Conservation (phyloP, 2,113 vertebrate genomes). For the Antennarius striatus region DNA sequence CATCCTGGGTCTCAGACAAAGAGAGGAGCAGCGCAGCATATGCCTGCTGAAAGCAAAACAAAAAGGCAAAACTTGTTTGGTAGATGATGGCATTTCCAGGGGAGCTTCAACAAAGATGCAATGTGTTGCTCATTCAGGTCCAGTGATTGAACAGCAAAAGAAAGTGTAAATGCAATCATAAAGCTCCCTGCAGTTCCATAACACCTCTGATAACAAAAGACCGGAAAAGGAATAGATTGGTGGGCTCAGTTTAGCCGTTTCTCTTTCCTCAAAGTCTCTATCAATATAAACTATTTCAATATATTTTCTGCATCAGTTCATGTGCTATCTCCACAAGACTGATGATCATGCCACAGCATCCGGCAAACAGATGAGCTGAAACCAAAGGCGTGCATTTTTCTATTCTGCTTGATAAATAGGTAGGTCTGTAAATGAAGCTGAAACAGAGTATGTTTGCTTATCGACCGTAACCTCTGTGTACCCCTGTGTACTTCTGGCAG, state of each 20-base stretch:
- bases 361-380: slow-evolving; percentile 59
- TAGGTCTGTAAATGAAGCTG: slow-evolving; percentile 41
- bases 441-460: slow-evolving; percentile 47
- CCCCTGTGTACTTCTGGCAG: slow-evolving; percentile 1
- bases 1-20: slow-evolving; percentile 30
- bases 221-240: slow-evolving; percentile 22
- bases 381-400: slow-evolving; percentile 49
- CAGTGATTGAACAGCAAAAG: slow-evolving; percentile 16
- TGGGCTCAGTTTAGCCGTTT: slow-evolving; percentile 16
- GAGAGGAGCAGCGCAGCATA: background rate
- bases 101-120: slow-evolving; percentile 23
- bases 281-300: slow-evolving; percentile 64
- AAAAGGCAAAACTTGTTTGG: slow-evolving; percentile 21
- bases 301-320: slow-evolving; percentile 61
- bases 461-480: slow-evolving; percentile 27
- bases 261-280: slow-evolving; percentile 36
- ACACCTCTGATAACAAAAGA: slow-evolving; percentile 40
- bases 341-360: slow-evolving; percentile 46
- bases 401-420: slow-evolving; percentile 51
- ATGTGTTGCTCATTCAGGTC: background rate
- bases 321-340: slow-evolving; percentile 49
- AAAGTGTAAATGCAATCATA: slow-evolving; percentile 27
- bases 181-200: slow-evolving; percentile 17
- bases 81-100: slow-evolving; percentile 43
- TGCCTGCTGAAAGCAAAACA: background rate